These are phyloP conservation scores for Cataglyphis albicans DNA, from an alignment of 2,888 invertebrate genomes.

Conservation along the genomic window DNA sequence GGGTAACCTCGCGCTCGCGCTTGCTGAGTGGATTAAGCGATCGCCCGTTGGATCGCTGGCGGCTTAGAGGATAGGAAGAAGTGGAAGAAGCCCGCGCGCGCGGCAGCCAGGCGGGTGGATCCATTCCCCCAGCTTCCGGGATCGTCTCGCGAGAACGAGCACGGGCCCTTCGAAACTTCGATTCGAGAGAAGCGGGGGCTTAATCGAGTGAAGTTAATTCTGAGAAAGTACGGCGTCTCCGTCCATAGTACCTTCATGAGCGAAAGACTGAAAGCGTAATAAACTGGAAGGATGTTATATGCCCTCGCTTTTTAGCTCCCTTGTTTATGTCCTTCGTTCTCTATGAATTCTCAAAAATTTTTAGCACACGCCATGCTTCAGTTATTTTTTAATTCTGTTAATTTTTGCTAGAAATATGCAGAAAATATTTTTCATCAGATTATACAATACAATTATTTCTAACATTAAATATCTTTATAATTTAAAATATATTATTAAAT, in stretches of 20 bases:
- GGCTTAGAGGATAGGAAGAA: slow-evolving; percentile 44
- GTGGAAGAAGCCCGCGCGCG: slow-evolving; percentile 36
- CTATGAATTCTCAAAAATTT: neutral
- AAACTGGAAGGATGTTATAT: slow-evolving; percentile 1
- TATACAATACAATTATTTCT: too few relatives aligned
- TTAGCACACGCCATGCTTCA: neutral
- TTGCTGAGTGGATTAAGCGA: slow-evolving; percentile 73
- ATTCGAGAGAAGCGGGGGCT: slow-evolving; percentile 75
- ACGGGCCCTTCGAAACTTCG: slow-evolving; percentile 72
- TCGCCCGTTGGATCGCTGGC: slow-evolving; percentile 62
- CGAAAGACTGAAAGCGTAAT: slow-evolving; percentile 23
- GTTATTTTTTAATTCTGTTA: neutral
- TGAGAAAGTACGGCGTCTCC: slow-evolving; percentile 75
- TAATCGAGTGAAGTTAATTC: slow-evolving; percentile 84
- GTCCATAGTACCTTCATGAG: slow-evolving; percentile 17
- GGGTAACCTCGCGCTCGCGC: slow-evolving; percentile 59
- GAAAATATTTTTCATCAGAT: neutral
- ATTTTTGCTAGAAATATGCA: neutral
- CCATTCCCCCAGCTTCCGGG: slow-evolving; percentile 47
- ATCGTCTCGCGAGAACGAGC: slow-evolving; percentile 72
- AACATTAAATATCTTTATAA: neutral
- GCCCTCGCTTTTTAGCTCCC: neutral
- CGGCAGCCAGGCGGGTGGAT: slow-evolving; percentile 18
- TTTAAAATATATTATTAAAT: neutral
- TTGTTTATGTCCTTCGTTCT: neutral